Base-by-base conservation (phyloP, 2,888 invertebrate genomes). In the Drosophila anomalipes region DNA sequence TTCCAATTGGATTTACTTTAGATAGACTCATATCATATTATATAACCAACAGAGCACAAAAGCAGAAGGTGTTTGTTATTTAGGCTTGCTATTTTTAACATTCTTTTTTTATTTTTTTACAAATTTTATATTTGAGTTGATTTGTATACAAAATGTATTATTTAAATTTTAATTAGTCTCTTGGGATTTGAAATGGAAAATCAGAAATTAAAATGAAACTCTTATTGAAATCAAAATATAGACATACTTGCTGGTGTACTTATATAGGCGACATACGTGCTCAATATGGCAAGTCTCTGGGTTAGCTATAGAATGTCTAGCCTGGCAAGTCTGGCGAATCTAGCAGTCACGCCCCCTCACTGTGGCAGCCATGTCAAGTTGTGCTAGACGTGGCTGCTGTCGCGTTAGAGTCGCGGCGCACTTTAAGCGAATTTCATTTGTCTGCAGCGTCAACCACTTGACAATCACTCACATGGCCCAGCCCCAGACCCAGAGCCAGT, bases 361-460 rank as follows among this genome's bases (percentile, higher is more conserved):
- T 69, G 65, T 70, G 63, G 39, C 71, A 65, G 51, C 12, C 83
- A 72, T 84, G 82, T 91, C 86, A 89, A 86, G 91, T 75, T 89
- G 70, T 74, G 74, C 79, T 72, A 86, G 91, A 81, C 82, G 62
- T 70, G 75, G 77, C 60, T 71, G 75, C 56, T 59, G 74, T 68
- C 74, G 70, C 82, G 52, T 58, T 39, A 54, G 61, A 53, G 73
- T 57, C 61, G 68, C 89, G 56, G 89, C 87, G 85, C 83, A 88
- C 87, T 87, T 91, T 90, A 91, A 87, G 91, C 90, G 87, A 87
- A 87, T 87, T 87, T 91, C 89, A 87, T 87, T 87, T 87, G 87
- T 87, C 87, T 87, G 91, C 91, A 86, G 87, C 87, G 87, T 87
- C 87, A 87, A 87, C 84, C 91, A 90, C 88, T 88, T 90, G 91